These are phyloP conservation scores for Enteromius mattozi DNA, from an alignment of 2,797 vertebrate genomes.

Conservation along the genomic window DNA sequence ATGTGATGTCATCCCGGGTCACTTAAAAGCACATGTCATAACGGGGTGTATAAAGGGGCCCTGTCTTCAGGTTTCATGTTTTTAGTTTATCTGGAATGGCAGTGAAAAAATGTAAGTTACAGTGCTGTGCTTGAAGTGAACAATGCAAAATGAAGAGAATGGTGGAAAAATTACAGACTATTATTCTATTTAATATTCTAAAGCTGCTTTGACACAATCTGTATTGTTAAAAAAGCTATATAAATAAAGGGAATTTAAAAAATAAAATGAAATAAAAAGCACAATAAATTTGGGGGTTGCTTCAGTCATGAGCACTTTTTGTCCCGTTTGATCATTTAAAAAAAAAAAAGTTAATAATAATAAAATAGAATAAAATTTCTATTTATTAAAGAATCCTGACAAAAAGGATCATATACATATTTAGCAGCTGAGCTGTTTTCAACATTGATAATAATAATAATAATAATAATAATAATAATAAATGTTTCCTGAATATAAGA, in stretches of 20 bases:
- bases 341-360: too few relatives aligned
- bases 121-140: not conserved
- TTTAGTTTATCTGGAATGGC: not conserved
- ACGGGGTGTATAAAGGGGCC: conserved; percentile 13
- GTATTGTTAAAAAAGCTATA: too few relatives aligned
- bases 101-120: not conserved
- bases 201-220: too few relatives aligned
- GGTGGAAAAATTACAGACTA: too few relatives aligned
- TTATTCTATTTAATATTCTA: too few relatives aligned
- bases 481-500: not conserved
- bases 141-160: not conserved
- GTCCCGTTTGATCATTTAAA: too few relatives aligned
- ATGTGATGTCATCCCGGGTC: conserved; percentile 80
- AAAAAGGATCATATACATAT: not conserved
- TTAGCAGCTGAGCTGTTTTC: not conserved
- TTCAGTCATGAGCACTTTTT: not conserved
- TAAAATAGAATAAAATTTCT: too few relatives aligned
- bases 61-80: not conserved
- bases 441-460: not conserved
- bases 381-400: too few relatives aligned
- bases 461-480: not conserved
- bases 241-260: too few relatives aligned
- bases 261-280: not conserved
- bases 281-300: too few relatives aligned
- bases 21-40: conserved; percentile 51